Evolutionary conservation across 2,797 vertebrate species (phyloP), one percentile per base, ranked within the genome.

Genomic region (Sylvia borin): DNA sequence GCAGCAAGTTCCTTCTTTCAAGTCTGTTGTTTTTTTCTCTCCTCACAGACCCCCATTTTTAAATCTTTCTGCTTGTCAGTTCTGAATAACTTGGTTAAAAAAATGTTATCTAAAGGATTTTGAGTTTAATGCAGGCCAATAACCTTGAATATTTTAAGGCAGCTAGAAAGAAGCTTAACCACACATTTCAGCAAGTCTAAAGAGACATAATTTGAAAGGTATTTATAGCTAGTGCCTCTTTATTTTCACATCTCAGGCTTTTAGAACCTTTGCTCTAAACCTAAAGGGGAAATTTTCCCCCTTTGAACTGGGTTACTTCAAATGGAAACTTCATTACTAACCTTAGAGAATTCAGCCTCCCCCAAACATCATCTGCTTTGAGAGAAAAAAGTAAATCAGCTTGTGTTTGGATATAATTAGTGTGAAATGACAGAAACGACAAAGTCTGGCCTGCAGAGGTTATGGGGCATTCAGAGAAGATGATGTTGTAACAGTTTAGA

Each of bases 211-310:
- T 91, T 94, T 97, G 90, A 97, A 93, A 95, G 89, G 93, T 75
- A 76, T 89, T 96, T 93, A 88, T 65, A 95, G 79, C 80, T 76
- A 72, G 68, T 60, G 50, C 75, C 83, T 95, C 93, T 97, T 92
- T 95, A 92, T 96, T 97, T 96, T 94, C 95, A 96, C 76, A 94
- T 95, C 94, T 67, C 61, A 71, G 90, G 95, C 93, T 97, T 97
- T 97, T 31, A 97, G 95, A 96, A 95, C 88, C 85, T 96, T 93
- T 79, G 61, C 93, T 98, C 96, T 94, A 97, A 97, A 96, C 96
- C 91, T 92, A 95, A 96, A 95, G 88, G 75, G 87, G 91, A 74
- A 91, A 2, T 78, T 13, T 53, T 29, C 65, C 92, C 77, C 64
- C 91, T 97, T 97, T 97, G 91, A 97, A 97, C 79, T 88, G 66